Base-by-base conservation (phyloP, 2,888 invertebrate species). In the Xestia c-nigrum region DNA sequence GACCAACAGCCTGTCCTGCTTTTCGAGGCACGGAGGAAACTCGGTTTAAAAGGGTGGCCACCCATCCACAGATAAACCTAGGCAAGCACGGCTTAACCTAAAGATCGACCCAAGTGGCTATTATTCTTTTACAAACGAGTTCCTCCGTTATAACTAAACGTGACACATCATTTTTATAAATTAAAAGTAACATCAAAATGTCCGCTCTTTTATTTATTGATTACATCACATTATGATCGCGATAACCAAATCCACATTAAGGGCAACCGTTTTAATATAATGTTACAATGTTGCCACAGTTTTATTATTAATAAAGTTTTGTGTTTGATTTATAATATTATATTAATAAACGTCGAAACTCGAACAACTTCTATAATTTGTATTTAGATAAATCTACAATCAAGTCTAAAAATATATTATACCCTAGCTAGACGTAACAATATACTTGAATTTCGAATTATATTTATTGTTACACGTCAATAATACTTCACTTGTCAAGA, bases 331-430 rank as follows among this genome's bases (percentile, higher is more conserved):
- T 40, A 1, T 47, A 19, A 31, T 19, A 31, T 57, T 46, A 5
- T 43, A 73, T 74, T 73, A 63, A 74, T 47, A 46, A 74, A 55
- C 16, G 10, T 40, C 47, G 21, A 46, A 75, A 64, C 46, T 43
- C 31, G 55, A 38, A 74, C 74, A 74, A 38, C 19, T 19, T 24
- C 24, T 47, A 5, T 31, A 2, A 5, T n/a, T 21, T 59, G 24
- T 16, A 40, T 38, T 59, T 40, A 19, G 10, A 10, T 21, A 40
- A 10, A 70, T 74, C 19, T 63, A 38, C 5, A 43, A 50, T 63
- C 31, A 50, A 19, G 16, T 50, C 31, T 50, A 7, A 43, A 50
- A 43, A 52, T 50, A 50, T 21, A 31, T 43, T 43, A 52, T 19
- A 24, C 9, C 7, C n/a, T 12, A 38, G 7, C n/a, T 12, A 38